Evolutionary conservation across 1,140 invertebrate genomes (phyloP).

Genomic region (Drosophila azteca): DNA sequence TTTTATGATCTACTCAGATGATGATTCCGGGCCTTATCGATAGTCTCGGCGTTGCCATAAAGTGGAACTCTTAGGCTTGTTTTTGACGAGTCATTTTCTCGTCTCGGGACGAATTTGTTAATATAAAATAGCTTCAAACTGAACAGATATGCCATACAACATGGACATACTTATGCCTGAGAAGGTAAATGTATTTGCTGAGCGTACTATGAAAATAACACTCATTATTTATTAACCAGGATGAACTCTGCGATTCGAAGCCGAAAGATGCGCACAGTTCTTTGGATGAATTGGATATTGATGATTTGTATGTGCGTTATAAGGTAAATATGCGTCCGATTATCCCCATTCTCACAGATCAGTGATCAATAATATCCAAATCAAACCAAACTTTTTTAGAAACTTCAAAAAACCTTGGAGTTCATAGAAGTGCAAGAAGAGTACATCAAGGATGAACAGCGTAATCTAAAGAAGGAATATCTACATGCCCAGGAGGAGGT

Average conservation of each 20-base stretch:
- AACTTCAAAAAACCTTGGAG: conserved; percentile 97
- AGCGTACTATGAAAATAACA: neutral
- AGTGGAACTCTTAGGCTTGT: conserved; percentile 38
- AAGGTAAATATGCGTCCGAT: conserved; percentile 87
- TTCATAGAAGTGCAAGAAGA: conserved; percentile 99
- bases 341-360: too few species aligned
- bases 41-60: too few species aligned
- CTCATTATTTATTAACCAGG: conserved; percentile 83
- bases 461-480: conserved; percentile 98
- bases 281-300: conserved; percentile 91
- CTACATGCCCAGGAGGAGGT: conserved; percentile 99
- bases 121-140: conserved; percentile 26
- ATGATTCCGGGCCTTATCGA: too few species aligned
- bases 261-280: conserved; percentile 85
- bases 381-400: conserved; percentile 85
- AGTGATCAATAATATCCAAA: neutral
- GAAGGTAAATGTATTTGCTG: conserved; percentile 85
- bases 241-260: conserved; percentile 86
- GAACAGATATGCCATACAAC: conserved; percentile 84
- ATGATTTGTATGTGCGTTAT: conserved; percentile 97
- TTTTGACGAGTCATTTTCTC: conserved; percentile 76
- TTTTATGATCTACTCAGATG: too few species aligned
- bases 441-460: conserved; percentile 99
- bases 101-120: conserved; percentile 21
- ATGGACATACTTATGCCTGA: conserved; percentile 89